Percentiles rank a stretch among this genome's conserved stretches.
Conservation (phyloP, 2,888 invertebrate genomes). For the Drosophila longiperda region DNA sequence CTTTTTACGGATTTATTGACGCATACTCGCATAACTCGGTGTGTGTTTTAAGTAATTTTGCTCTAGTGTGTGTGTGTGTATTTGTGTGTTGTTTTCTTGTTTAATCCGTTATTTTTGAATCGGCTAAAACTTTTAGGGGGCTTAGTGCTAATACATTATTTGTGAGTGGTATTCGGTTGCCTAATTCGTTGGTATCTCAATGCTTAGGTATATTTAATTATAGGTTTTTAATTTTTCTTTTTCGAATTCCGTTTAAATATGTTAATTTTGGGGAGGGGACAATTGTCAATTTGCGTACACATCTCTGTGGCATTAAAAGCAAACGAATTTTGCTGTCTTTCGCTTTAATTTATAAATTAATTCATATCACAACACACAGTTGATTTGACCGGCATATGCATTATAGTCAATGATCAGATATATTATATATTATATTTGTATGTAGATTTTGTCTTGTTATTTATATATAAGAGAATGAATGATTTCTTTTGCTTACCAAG, state of each 20-base stretch:
- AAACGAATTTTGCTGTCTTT: conserved; percentile 43
- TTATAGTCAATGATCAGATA: conserved; percentile 44
- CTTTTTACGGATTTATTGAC: conserved; percentile 63
- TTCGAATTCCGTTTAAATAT: not conserved
- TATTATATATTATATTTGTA: conserved; percentile 30
- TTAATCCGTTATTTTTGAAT: conserved; percentile 32
- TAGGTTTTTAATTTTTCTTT: conserved; percentile 11
- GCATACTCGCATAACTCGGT: conserved; percentile 61
- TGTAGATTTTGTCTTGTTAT: conserved; percentile 24
- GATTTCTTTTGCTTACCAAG: conserved; percentile 55
- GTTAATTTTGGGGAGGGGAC: conserved; percentile 13
- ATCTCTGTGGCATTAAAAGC: conserved; percentile 39
- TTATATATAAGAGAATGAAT: conserved; percentile 57
- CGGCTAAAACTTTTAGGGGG: conserved; percentile 34
- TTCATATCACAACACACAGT: conserved; percentile 80
- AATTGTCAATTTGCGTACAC: conserved; percentile 26
- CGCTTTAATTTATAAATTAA: conserved; percentile 71
- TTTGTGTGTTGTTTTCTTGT: conserved; percentile 2
- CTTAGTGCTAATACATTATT: conserved; percentile 34
- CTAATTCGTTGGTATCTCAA: conserved; percentile 57
- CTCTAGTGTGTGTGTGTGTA: conserved; percentile 30
- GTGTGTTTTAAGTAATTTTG: conserved; percentile 51
- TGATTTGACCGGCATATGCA: conserved; percentile 69
- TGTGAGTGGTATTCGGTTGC: conserved; percentile 27
- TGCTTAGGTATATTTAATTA: conserved; percentile 30